A percentile compares a stretch with the other conserved stretches of the same genome.
phyloP scores from a whole-genome alignment of 2,888 invertebrate species.

The Epistrophella euchroma region DNA sequence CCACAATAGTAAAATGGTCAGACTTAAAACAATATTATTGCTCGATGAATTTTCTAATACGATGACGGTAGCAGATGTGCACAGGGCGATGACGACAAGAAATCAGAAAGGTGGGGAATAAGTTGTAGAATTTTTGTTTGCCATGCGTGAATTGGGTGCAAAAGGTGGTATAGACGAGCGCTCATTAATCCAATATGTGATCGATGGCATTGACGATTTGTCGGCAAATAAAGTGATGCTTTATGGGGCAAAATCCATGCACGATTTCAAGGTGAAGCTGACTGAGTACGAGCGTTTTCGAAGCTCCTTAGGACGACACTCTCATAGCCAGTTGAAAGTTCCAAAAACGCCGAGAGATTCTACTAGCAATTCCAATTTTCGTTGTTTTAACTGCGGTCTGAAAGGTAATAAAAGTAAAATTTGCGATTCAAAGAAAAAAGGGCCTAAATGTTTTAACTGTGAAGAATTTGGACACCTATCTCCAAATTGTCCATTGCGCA shows the following conservation, averaged over 20 bases:
- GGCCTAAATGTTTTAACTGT: slow-evolving; percentile 2
- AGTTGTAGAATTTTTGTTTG: slow-evolving; percentile 16
- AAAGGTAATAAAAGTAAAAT: background rate
- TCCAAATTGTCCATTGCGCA: background rate
- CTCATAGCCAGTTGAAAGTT: background rate
- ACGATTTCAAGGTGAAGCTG: background rate
- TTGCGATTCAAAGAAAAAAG: slow-evolving; percentile 3
- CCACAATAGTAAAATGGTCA: too few relatives aligned
- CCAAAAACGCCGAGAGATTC: background rate
- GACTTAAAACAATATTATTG: background rate
- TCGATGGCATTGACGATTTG: slow-evolving; percentile 20
- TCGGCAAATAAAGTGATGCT: slow-evolving; percentile 2
- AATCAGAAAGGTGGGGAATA: too few relatives aligned
- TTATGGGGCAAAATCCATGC: background rate
- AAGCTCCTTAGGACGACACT: background rate
- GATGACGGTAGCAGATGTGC: too few relatives aligned
- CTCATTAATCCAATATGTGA: too few relatives aligned
- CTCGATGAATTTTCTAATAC: background rate
- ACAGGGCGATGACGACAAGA: too few relatives aligned
- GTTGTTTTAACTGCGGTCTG: too few relatives aligned
- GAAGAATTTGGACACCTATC: too few relatives aligned
- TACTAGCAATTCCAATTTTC: background rate
- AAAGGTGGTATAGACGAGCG: too few relatives aligned
- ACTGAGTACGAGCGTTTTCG: slow-evolving; percentile 11
- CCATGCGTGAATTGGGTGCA: slow-evolving; percentile 15